phyloP scores from a whole-genome alignment of 2,888 invertebrate species.

The Cetonia aurata region DNA sequence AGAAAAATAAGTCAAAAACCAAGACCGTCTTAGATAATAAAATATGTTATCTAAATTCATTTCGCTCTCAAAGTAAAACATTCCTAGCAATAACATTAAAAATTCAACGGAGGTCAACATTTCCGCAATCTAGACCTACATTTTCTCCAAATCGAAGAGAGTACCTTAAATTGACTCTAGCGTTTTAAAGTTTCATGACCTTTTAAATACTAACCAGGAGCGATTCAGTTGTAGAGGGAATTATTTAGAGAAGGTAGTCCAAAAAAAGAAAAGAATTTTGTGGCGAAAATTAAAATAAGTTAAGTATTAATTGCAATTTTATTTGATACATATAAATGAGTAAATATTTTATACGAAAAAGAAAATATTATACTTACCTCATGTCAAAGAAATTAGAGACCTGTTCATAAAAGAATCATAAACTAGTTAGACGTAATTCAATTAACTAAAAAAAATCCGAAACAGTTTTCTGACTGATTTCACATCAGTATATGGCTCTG shows the following conservation, averaged over 20 bases:
- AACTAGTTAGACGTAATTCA: too few relatives aligned
- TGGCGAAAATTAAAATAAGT: constrained; percentile 6
- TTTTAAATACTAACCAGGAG: constrained; percentile 25
- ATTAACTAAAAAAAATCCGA: too few relatives aligned
- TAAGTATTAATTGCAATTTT: constrained; percentile 33
- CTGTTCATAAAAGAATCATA: too few relatives aligned
- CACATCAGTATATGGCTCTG: too few relatives aligned
- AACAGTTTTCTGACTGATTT: too few relatives aligned
- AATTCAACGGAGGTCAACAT: constrained; percentile 11
- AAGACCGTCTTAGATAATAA: background rate
- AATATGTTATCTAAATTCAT: background rate
- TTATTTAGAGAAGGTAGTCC: constrained; percentile 9
- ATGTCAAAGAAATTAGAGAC: too few relatives aligned
- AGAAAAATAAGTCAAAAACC: too few relatives aligned
- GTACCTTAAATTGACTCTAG: constrained; percentile 4
- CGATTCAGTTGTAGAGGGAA: constrained; percentile 16
- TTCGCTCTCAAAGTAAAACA: constrained; percentile 7
- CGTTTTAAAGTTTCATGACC: constrained; percentile 33
- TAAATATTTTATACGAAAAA: constrained; percentile 15
- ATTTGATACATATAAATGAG: constrained; percentile 2
- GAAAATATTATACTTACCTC: too few relatives aligned
- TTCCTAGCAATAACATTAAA: background rate
- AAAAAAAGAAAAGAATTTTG: constrained; percentile 10
- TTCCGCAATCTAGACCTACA: constrained; percentile 20
- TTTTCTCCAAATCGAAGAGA: constrained; percentile 2